Base-by-base conservation (phyloP, 1,140 invertebrate species). In the Marisa cornuarietis region DNA sequence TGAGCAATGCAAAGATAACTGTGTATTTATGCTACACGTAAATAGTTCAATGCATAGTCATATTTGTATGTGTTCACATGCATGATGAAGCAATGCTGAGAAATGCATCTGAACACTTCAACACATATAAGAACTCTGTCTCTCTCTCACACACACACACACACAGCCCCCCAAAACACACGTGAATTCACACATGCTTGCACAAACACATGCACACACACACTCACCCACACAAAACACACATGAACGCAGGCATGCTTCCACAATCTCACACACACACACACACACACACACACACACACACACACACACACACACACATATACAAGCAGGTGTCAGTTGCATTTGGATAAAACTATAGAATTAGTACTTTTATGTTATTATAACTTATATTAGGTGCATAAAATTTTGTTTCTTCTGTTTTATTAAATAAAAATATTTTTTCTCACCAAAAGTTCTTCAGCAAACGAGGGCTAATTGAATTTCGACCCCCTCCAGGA, bases 381-480 rank as follows among this genome's bases (percentile, higher is more conserved):
- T 68, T 24, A 68, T 68, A 22, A 68, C 65, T 68, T 68, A n/a
- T 16, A 68, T 31, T 24, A 31, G 7, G 65, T 68, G 11, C 9
- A 11, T 63, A 20, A 4, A n/a, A 63, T 63, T 63, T 63, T 20
- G 18, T 18, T 63, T 18, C 1, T 18, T 18, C 62, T 63, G 62
- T 63, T 63, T 63, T 16, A 24, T 5, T 68, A 68, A n/a, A 68
- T 11, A 24, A n/a, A 13, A 14, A 72, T 20, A 52, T 22, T 31
- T 71, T n/a, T n/a, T 76, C 82, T 77, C 81, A 91, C 89, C 89
- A 87, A 86, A 91, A 91, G 76, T 91, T 88, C 82, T 91, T 90
- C 8, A 91, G 85, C 10, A 91, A 84, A 63, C 90, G 83, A 13
- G 89, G 88, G 85, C 88, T 91, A 76, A 89, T 84, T 24, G 86